A percentile compares a stretch with the other conserved stretches of the same genome.
These are phyloP conservation scores for Ifrita kowaldi DNA, from an alignment of 2,113 vertebrate genomes.

Conservation along the genomic window DNA sequence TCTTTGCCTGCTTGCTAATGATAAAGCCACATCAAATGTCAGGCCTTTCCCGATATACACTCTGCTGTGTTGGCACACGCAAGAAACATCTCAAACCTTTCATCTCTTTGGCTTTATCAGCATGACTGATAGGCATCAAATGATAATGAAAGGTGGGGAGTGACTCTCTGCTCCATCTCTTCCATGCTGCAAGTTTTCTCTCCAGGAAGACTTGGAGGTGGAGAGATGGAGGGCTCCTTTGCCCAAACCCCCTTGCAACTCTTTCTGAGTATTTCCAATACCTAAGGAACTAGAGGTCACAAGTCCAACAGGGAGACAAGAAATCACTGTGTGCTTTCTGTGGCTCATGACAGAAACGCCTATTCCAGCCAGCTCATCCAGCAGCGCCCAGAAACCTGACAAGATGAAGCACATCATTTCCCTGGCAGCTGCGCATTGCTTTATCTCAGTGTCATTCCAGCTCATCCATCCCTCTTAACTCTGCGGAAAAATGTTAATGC, in stretches of 20 bases:
- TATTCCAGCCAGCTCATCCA: not conserved
- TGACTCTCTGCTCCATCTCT: not conserved
- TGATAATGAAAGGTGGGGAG: not conserved
- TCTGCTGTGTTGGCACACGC: not conserved
- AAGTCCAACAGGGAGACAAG: not conserved
- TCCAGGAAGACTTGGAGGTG: not conserved
- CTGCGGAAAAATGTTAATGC: not conserved
- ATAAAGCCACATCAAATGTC: slow-evolving; percentile 26
- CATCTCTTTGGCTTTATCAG: not conserved
- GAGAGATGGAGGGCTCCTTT: not conserved
- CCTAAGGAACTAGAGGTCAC: not conserved
- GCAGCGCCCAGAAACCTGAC: not conserved
- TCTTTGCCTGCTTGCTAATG: not conserved
- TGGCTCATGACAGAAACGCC: not conserved
- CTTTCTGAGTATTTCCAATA: not conserved
- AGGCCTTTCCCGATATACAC: not conserved
- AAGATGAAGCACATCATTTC: not conserved
- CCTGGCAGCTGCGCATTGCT: not conserved
- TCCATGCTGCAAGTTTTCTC: not conserved
- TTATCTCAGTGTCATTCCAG: not conserved
- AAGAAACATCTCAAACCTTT: not conserved
- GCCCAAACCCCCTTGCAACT: not conserved
- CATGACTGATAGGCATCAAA: not conserved
- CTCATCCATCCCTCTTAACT: not conserved
- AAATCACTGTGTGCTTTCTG: not conserved